A percentile compares a stretch with the other conserved stretches of the same genome.
Conservation (phyloP, 1,140 invertebrate genomes). For the Lysiphlebus fabarum region DNA sequence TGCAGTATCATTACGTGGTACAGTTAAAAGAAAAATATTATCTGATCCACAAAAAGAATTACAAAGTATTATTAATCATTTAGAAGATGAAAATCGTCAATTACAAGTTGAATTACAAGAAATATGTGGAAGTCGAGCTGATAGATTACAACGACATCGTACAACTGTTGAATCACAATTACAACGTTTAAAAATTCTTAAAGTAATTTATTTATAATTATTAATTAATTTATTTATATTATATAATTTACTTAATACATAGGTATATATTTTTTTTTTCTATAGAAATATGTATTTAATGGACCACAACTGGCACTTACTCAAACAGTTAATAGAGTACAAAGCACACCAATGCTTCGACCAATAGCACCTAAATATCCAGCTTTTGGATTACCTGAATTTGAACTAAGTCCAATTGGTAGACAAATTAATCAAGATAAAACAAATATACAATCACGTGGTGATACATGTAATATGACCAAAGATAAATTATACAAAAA, state of each 20-base stretch:
- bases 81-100: conserved; percentile 57
- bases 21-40: conserved; percentile 43
- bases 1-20: conserved; percentile 40
- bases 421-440: conserved; percentile 37
- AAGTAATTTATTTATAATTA: conserved; percentile 37
- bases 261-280: too few relatives aligned
- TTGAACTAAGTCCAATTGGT: conserved; percentile 53
- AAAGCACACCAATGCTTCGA: conserved; percentile 51
- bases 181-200: conserved; percentile 53
- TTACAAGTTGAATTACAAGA: conserved; percentile 46
- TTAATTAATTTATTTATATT: conserved; percentile 9
- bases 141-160: conserved; percentile 49
- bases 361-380: conserved; percentile 40
- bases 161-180: conserved; percentile 53
- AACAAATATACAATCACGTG: conserved; percentile 21
- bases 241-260: too few relatives aligned
- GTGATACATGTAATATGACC: conserved; percentile 22
- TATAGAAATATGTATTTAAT: conserved; percentile 48
- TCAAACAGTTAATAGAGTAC: conserved; percentile 40
- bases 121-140: conserved; percentile 44
- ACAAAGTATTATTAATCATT: conserved; percentile 56
- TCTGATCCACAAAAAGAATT: conserved; percentile 55
- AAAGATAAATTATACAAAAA: neutral
- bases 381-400: conserved; percentile 43
- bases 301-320: conserved; percentile 30